These are phyloP conservation scores for Dryocosmus kuriphilus DNA, from an alignment of 2,888 invertebrate species.

Conservation along the genomic window DNA sequence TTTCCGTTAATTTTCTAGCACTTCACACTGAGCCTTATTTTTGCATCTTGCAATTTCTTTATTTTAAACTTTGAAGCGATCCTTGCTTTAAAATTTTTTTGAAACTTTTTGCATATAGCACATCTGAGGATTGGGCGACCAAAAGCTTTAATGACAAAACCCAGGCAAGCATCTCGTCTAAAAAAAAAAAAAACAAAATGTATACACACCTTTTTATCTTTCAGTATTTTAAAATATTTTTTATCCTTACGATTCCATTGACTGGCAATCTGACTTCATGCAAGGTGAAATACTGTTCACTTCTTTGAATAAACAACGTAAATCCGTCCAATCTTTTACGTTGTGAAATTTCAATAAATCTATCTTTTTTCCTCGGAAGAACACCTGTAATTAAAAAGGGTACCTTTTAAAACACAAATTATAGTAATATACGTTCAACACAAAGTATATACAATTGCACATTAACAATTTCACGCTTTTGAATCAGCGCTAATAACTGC, in stretches of 20 bases:
- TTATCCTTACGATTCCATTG: too few species aligned
- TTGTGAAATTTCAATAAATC: too few species aligned
- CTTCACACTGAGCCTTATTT: background rate
- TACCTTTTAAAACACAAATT: too few species aligned
- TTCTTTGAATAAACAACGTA: too few species aligned
- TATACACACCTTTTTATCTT: too few species aligned
- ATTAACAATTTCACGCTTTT: background rate
- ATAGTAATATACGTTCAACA: background rate
- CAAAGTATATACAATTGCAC: background rate
- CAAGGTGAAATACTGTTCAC: too few species aligned
- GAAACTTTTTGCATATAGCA: background rate
- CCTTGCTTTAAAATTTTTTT: background rate
- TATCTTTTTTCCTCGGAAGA: too few species aligned
- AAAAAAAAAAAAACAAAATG: background rate
- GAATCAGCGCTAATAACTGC: background rate
- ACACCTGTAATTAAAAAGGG: too few species aligned
- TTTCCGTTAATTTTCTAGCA: background rate
- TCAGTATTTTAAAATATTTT: background rate
- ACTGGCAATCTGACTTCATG: too few species aligned
- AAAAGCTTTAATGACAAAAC: background rate
- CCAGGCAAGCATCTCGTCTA: background rate
- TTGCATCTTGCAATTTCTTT: background rate
- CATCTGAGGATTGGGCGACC: background rate
- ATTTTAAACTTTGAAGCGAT: background rate
- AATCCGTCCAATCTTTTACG: too few species aligned